phyloP scores from a whole-genome alignment of 2,888 invertebrate species.

The Pammene fasciana region DNA sequence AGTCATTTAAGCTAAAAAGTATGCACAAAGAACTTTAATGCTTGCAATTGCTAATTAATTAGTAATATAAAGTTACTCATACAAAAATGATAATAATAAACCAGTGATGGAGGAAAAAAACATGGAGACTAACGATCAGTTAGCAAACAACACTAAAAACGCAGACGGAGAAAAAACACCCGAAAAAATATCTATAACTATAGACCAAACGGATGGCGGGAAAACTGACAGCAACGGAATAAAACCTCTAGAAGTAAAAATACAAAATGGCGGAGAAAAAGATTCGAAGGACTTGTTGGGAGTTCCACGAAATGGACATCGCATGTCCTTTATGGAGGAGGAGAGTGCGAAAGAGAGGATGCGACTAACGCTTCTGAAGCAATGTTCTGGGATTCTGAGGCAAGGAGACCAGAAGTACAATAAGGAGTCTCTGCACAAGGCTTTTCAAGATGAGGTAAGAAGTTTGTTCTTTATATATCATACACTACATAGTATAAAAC shows the following conservation, averaged over 20 bases:
- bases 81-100: conserved; percentile 27
- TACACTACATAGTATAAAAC: too few relatives aligned
- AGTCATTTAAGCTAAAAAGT: neutral
- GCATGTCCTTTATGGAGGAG: conserved; percentile 88
- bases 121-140: conserved; percentile 32
- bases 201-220: conserved; percentile 37
- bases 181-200: conserved; percentile 41
- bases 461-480: neutral
- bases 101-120: conserved; percentile 22
- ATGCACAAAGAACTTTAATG: neutral
- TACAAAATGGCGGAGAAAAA: conserved; percentile 33
- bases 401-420: conserved; percentile 84
- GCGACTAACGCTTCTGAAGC: conserved; percentile 84
- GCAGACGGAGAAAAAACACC: conserved; percentile 17
- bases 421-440: conserved; percentile 85
- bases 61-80: neutral
- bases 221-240: conserved; percentile 38
- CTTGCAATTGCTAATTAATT: neutral
- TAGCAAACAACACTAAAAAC: conserved; percentile 2
- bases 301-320: conserved; percentile 60
- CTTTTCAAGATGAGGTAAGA: conserved; percentile 88
- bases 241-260: conserved; percentile 36
- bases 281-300: conserved; percentile 53
- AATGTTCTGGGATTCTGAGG: conserved; percentile 86
- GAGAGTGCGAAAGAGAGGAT: conserved; percentile 86